Evolutionary conservation across 2,113 vertebrate species (phyloP).

Genomic region (Crotalus tigris): DNA sequence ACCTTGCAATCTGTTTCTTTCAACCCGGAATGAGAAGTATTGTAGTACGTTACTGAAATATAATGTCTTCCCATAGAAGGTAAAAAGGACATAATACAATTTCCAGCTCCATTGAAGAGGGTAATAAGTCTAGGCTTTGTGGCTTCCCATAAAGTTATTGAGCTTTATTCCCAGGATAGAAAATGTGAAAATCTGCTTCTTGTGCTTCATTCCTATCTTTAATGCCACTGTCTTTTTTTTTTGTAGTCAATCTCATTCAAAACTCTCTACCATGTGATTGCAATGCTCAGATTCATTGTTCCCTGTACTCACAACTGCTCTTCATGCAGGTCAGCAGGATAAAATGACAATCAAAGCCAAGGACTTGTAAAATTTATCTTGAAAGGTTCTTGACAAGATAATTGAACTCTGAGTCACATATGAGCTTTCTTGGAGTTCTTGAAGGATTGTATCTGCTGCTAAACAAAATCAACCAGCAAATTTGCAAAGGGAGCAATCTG

Average conservation of each 20-base stretch:
- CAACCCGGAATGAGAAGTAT: neutral
- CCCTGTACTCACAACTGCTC: neutral
- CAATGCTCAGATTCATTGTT: conserved; percentile 7
- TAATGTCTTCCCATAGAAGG: neutral
- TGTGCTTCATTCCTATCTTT: neutral
- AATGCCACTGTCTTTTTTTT: neutral
- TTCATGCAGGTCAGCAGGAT: neutral
- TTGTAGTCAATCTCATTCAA: neutral
- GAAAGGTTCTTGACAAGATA: conserved; percentile 37
- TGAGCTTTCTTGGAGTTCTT: conserved; percentile 12
- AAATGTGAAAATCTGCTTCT: neutral
- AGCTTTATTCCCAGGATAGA: neutral
- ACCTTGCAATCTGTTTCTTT: neutral
- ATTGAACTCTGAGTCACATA: neutral
- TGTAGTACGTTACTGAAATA: neutral
- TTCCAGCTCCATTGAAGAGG: conserved; percentile 10
- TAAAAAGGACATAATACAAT: neutral
- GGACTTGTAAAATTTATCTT: conserved; percentile 26
- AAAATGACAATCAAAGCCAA: conserved; percentile 25
- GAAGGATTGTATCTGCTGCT: neutral
- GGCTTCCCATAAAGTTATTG: neutral
- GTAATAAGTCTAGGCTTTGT: neutral
- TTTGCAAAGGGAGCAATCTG: conserved; percentile 25
- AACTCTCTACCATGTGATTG: neutral
- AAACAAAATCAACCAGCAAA: neutral